phyloP scores from a whole-genome alignment of 2,113 vertebrate species.

The Syrmaticus mikado region DNA sequence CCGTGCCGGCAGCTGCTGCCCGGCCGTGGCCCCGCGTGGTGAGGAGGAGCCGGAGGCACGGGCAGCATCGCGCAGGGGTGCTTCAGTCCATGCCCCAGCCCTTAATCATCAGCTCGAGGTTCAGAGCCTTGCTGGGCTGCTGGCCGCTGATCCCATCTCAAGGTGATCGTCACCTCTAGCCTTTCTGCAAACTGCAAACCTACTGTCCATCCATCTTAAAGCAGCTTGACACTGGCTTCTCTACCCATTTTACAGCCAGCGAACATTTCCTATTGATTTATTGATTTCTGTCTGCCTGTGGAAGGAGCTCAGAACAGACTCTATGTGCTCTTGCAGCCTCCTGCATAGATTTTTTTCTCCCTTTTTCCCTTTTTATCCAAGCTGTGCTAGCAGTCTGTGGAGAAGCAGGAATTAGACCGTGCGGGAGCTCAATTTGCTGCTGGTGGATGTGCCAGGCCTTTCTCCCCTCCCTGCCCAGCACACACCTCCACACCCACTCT shows the following conservation, averaged over 20 bases:
- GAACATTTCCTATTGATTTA: conserved; percentile 98
- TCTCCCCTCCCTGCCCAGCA: conserved; percentile 66
- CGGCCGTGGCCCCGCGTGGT: not conserved
- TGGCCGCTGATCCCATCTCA: conserved; percentile 82
- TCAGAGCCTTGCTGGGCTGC: conserved; percentile 75
- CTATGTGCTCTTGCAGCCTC: conserved; percentile 84
- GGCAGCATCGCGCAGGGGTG: conserved; percentile 10
- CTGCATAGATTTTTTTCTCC: conserved; percentile 88
- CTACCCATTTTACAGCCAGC: conserved; percentile 95
- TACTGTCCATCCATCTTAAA: conserved; percentile 91
- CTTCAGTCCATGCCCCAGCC: conserved; percentile 72
- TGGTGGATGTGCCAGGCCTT: conserved; percentile 73
- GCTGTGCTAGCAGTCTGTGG: conserved; percentile 79
- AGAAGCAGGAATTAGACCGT: conserved; percentile 90
- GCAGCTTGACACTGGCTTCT: conserved; percentile 89
- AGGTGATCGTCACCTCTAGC: conserved; percentile 86
- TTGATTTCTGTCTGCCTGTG: conserved; percentile 94
- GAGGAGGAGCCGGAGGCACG: not conserved
- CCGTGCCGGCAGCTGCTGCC: conserved; percentile 51
- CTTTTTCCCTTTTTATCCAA: conserved; percentile 85
- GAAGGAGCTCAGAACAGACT: conserved; percentile 88
- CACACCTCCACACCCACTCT: not conserved
- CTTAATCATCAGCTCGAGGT: conserved; percentile 82
- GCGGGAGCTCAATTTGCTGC: conserved; percentile 87
- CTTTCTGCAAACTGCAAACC: conserved; percentile 82